Evolutionary conservation across 2,113 vertebrate genomes (phyloP).

Genomic region (Elephantulus edwardii): DNA sequence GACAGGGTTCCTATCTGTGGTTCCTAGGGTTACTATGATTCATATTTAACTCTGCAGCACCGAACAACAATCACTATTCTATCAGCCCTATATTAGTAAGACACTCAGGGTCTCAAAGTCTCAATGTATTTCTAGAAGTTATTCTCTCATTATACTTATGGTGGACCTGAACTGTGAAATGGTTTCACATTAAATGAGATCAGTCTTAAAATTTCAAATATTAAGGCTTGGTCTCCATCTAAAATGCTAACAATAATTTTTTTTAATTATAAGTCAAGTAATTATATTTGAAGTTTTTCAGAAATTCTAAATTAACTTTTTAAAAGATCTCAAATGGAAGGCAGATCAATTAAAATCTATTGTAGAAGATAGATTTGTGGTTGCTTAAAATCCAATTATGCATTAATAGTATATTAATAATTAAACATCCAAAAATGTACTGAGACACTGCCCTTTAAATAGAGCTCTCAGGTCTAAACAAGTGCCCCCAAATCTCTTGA

Average conservation of each 20-base stretch:
- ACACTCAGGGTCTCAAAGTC: background rate
- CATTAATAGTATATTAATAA: conserved; percentile 59
- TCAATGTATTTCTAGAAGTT: background rate
- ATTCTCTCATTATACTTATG: background rate
- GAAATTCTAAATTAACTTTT: conserved; percentile 12
- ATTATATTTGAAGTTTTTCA: conserved; percentile 7
- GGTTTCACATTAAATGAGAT: background rate
- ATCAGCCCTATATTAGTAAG: no score
- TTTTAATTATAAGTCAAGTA: background rate
- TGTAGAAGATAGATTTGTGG: conserved; percentile 55
- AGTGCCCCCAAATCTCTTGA: background rate
- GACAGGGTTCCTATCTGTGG: no score
- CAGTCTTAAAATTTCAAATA: background rate
- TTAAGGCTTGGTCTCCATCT: background rate
- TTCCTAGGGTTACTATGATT: no score
- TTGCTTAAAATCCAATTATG: conserved; percentile 51
- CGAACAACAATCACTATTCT: no score
- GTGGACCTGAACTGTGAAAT: background rate
- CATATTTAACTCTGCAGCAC: no score
- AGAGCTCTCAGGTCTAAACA: background rate
- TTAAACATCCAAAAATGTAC: conserved; percentile 56
- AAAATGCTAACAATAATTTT: background rate
- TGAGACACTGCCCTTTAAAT: background rate
- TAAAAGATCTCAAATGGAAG: conserved; percentile 58
- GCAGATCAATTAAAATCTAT: conserved; percentile 71